These are phyloP conservation scores for Uloborus plumipes DNA, from an alignment of 2,888 invertebrate genomes.

Conservation along the genomic window DNA sequence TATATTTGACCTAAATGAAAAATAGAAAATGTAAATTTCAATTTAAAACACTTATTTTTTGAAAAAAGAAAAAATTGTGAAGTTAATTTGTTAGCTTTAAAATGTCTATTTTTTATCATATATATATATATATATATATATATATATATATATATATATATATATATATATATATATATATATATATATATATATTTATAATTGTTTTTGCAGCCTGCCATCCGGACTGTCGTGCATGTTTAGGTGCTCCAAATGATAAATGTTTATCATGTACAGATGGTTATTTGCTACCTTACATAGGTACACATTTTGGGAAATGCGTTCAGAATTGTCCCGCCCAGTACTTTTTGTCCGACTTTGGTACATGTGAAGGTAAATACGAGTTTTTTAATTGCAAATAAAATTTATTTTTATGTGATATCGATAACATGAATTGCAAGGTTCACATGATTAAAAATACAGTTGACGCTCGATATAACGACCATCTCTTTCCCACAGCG, in stretches of 20 bases:
- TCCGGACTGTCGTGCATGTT: constrained; percentile 44
- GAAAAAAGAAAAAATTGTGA: no score
- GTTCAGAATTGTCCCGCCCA: constrained; percentile 42
- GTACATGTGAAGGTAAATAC: constrained; percentile 37
- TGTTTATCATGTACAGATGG: constrained; percentile 52
- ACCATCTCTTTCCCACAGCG: no score
- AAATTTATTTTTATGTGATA: not conserved
- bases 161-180: no score
- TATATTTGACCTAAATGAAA: no score
- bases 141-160: no score
- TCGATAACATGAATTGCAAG: no score
- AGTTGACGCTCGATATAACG: no score
- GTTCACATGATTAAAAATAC: not conserved
- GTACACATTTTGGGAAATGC: constrained; percentile 54
- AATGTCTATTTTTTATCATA: no score
- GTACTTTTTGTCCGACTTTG: constrained; percentile 28
- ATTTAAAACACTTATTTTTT: no score
- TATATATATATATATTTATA: not conserved
- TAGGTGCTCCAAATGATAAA: constrained; percentile 47
- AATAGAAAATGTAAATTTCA: no score
- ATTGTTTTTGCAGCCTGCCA: constrained; percentile 40
- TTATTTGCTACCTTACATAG: constrained; percentile 45
- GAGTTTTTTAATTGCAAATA: not conserved
- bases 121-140: no score
- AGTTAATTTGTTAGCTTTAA: no score